Percentiles rank a stretch among this genome's conserved stretches.
These are phyloP conservation scores for Siderastrea siderea DNA, from an alignment of 92 coral and sea anemone genomes.

Conservation along the genomic window DNA sequence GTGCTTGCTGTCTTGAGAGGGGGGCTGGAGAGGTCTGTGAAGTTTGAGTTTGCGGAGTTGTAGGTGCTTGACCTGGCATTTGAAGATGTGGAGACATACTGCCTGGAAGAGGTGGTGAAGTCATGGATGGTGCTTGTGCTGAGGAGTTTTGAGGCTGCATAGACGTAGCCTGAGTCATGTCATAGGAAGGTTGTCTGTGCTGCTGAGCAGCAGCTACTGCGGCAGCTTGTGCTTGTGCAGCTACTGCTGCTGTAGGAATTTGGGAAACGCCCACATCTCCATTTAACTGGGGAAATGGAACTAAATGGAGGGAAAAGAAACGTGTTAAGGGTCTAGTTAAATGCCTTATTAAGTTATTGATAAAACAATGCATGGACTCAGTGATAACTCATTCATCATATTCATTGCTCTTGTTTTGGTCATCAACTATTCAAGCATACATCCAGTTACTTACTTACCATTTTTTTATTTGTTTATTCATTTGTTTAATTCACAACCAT, in stretches of 20 bases:
- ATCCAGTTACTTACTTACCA: no score
- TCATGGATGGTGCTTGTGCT: constrained; percentile 31
- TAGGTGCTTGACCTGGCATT: constrained; percentile 43
- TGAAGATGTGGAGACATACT: constrained; percentile 60
- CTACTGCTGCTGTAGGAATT: constrained; percentile 57
- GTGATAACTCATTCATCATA: no score
- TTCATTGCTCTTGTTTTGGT: no score
- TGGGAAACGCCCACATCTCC: constrained; percentile 78
- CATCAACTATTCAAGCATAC: no score
- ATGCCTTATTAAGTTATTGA: no score
- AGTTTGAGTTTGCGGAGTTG: constrained; percentile 57
- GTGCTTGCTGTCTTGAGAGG: constrained; percentile 40
- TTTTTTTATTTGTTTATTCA: no score
- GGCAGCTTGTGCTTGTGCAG: constrained; percentile 83
- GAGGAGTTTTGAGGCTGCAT: constrained; percentile 68
- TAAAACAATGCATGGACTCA: no score
- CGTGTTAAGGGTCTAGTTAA: no score
- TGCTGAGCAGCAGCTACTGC: constrained; percentile 90
- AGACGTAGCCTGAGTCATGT: constrained; percentile 10
- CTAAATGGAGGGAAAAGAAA: constrained; percentile 19
- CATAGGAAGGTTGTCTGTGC: constrained; percentile 56
- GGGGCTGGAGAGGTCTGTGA: constrained; percentile 21
- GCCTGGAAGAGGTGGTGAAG: constrained; percentile 62
- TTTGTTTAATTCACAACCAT: no score
- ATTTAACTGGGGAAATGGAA: constrained; percentile 91